Evolutionary conservation across 2,888 invertebrate genomes (phyloP).

Genomic region (Eupithecia exiguata): DNA sequence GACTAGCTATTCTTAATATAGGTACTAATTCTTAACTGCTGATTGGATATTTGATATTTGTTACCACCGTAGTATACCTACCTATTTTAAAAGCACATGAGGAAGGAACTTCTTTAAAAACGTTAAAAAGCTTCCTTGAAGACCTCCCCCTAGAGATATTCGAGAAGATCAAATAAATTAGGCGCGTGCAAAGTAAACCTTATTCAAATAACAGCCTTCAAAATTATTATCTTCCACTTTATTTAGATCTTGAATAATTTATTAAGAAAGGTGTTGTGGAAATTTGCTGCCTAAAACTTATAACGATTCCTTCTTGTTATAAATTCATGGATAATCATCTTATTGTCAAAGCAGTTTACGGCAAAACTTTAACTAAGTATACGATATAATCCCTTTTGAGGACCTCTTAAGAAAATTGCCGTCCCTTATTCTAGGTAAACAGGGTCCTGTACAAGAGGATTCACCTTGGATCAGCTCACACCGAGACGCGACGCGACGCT

Average conservation of each 20-base stretch:
- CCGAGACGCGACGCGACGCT: no score
- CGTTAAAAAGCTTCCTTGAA: neutral
- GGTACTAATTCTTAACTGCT: no score
- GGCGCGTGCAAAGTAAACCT: neutral
- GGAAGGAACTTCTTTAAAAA: slow-evolving; percentile 2
- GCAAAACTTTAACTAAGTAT: neutral
- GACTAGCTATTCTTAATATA: no score
- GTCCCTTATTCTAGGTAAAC: neutral
- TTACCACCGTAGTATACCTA: neutral
- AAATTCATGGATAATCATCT: slow-evolving; percentile 22
- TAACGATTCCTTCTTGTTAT: slow-evolving; percentile 17
- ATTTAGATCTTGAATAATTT: slow-evolving; percentile 25
- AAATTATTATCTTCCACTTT: slow-evolving; percentile 21
- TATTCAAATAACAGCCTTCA: slow-evolving; percentile 11
- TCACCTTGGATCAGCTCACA: neutral
- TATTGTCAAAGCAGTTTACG: slow-evolving; percentile 40
- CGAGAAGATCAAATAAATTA: slow-evolving; percentile 10
- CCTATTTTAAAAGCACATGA: neutral
- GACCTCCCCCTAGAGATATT: neutral
- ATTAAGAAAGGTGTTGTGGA: slow-evolving; percentile 25
- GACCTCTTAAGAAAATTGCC: neutral
- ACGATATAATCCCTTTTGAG: slow-evolving; percentile 1
- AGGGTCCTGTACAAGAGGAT: neutral
- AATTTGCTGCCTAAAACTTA: slow-evolving; percentile 30
- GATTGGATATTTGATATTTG: no score